phyloP scores from a whole-genome alignment of 2,888 invertebrate species.

The Leptura quadrifasciata region DNA sequence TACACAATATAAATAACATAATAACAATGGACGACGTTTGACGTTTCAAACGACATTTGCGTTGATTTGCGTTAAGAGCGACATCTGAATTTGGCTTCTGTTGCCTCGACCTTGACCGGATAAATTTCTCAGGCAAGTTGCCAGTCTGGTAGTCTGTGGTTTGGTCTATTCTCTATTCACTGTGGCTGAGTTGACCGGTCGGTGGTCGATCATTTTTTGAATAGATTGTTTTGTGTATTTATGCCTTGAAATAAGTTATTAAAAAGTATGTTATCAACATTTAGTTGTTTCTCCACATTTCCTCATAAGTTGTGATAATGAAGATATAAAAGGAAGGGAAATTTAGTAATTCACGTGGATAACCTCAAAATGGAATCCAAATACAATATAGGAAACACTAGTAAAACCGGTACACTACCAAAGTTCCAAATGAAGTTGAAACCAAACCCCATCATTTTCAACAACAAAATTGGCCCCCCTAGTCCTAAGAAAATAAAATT shows the following conservation, averaged over 20 bases:
- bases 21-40: no score
- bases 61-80: no score
- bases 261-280: neutral
- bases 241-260: neutral
- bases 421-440: conserved; percentile 66
- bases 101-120: no score
- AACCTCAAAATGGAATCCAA: conserved; percentile 60
- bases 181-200: neutral
- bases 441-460: conserved; percentile 67
- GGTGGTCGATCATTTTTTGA: neutral
- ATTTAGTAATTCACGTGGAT: conserved; percentile 46
- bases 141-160: no score
- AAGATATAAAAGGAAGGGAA: neutral
- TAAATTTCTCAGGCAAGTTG: no score
- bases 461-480: conserved; percentile 64
- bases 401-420: conserved; percentile 50
- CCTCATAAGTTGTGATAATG: neutral
- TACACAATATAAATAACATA: no score
- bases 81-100: no score
- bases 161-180: no score
- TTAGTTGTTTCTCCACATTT: neutral
- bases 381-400: conserved; percentile 55
- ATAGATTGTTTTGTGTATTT: neutral
- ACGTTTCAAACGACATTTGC: no score
- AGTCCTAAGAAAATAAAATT: conserved; percentile 68